Evolutionary conservation across 2,113 vertebrate genomes (phyloP).

Genomic region (Tylochromis polylepis): DNA sequence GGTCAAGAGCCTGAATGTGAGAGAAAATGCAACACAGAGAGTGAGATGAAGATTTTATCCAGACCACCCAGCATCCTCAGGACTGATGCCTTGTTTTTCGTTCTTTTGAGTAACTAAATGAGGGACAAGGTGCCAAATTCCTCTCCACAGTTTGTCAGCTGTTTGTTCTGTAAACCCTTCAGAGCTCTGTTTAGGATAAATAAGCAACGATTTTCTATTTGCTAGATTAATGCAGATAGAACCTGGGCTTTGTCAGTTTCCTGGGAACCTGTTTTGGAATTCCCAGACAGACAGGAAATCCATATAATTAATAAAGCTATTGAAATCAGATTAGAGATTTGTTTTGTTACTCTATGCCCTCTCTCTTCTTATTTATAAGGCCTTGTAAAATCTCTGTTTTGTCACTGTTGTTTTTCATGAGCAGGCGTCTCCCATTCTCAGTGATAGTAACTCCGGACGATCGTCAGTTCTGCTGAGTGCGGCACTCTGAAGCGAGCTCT

Average conservation of each 20-base stretch:
- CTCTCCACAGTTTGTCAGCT: neutral
- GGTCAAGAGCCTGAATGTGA: conserved; percentile 38
- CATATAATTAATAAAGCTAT: neutral
- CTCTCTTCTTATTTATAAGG: neutral
- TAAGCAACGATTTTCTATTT: conserved; percentile 26
- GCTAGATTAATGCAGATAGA: neutral
- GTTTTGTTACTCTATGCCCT: neutral
- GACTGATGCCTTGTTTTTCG: neutral
- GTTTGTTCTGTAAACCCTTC: neutral
- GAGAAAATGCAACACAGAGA: neutral
- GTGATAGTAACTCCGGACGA: neutral
- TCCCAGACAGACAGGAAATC: conserved; percentile 19
- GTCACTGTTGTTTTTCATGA: neutral
- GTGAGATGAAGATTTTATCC: neutral
- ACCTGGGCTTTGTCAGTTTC: neutral
- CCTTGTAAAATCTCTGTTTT: neutral
- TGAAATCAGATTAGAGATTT: neutral
- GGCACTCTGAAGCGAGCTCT: conserved; percentile 12
- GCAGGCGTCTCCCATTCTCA: neutral
- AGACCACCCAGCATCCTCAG: conserved; percentile 51
- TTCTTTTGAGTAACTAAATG: neutral
- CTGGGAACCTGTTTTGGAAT: conserved; percentile 8
- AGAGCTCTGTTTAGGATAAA: conserved; percentile 31
- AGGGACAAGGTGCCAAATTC: neutral
- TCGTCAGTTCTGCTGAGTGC: conserved; percentile 4